Base-by-base conservation (phyloP, 2,888 invertebrate genomes). In the Parnassius smintheus region DNA sequence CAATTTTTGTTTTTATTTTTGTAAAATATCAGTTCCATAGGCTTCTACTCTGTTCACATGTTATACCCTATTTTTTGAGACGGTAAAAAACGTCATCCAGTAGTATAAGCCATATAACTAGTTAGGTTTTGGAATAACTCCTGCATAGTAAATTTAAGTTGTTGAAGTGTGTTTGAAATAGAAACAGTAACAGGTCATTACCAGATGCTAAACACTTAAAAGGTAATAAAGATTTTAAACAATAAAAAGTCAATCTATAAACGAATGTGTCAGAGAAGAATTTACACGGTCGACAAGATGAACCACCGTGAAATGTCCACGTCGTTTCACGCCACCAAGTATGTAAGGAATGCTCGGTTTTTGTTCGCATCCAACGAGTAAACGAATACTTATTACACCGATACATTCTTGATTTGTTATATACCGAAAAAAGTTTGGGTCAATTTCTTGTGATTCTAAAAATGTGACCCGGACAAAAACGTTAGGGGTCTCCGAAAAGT, bases 271-370 rank as follows among this genome's bases (percentile, higher is more conserved):
- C 60, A 62, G 57, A 52, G 76, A 81, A 81, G 80, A 86, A 86
- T 87, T 86, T 85, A 76, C 81, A 83, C 85, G 86, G 75, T 81
- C 75, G 64, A 71, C 70, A 71, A 67, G 68, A 70, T 72, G 76
- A 82, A 73, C 69, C 70, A 78, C 76, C 88, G 86, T 89, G 88
- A 85, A 49, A 85, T 76, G 77, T 73, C 72, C 81, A 73, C 80
- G 77, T 78, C 74, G 71, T 81, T 81, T 78, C 78, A 78, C 80
- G 81, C 73, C 65, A 57, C 60, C 72, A 73, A 72, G 71, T 82
- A 86, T 86, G 86, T 81, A 74, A 70, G 86, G 88, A 88, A 88
- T 88, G 83, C 73, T 67, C 60, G 67, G 68, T 85, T 88, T 88
- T 89, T 88, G 78, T 83, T 66, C 68, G 66, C 71, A 72, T 66